A percentile compares a stretch with the other conserved stretches of the same genome.
Conservation (phyloP, 92 coral and sea anemone genomes). For the Epizoanthus scotinus region DNA sequence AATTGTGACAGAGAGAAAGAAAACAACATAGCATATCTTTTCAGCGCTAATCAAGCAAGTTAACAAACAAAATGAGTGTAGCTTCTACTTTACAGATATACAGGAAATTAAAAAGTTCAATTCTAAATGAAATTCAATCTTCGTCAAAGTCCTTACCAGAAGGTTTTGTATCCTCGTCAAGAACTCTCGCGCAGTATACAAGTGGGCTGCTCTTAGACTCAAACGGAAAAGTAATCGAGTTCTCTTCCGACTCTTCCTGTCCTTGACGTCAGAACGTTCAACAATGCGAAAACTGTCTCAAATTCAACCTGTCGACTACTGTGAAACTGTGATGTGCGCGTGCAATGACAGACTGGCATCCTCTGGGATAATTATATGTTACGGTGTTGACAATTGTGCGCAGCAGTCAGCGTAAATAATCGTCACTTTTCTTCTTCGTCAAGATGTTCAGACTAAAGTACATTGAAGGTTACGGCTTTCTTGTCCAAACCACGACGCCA, state of each 20-base stretch:
- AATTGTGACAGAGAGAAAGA: neutral
- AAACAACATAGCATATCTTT: neutral
- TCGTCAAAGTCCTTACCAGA: slow-evolving; percentile 20
- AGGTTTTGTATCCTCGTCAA: neutral
- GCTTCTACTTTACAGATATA: neutral
- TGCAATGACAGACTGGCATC: neutral
- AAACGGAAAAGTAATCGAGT: slow-evolving; percentile 7
- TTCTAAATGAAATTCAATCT: slow-evolving; percentile 29
- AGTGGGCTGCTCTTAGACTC: neutral
- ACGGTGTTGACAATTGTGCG: neutral
- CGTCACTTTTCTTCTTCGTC: too few species aligned
- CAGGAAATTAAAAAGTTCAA: slow-evolving; percentile 23
- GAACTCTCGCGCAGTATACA: neutral
- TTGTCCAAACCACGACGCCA: neutral
- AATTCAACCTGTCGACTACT: slow-evolving; percentile 18
- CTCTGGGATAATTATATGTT: neutral
- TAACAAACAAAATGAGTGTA: slow-evolving; percentile 11
- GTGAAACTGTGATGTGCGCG: neutral
- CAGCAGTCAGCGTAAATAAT: too few species aligned
- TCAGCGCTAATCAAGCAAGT: slow-evolving; percentile 16
- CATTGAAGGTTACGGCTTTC: too few species aligned
- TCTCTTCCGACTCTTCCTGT: slow-evolving; percentile 12
- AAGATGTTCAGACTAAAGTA: too few species aligned
- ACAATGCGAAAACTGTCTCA: slow-evolving; percentile 15
- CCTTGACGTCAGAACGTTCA: slow-evolving; percentile 30